Evolutionary conservation across 2,113 vertebrate species (phyloP).

Genomic region (Paralichthys olivaceus): DNA sequence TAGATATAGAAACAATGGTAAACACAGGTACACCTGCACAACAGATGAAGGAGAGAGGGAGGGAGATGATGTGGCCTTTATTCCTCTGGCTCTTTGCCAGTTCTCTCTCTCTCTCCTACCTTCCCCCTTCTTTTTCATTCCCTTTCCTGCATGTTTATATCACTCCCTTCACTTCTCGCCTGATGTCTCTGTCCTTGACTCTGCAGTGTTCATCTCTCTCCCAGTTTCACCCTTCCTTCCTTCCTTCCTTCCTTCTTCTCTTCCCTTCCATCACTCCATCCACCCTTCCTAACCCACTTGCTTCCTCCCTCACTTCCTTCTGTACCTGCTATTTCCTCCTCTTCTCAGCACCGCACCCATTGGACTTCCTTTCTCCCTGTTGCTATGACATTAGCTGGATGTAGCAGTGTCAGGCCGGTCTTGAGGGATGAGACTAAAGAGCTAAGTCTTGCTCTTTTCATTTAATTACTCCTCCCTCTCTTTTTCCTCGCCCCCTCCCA

Average conservation of each 20-base stretch:
- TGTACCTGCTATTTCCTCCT: constrained; percentile 55
- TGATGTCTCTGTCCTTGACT: constrained; percentile 69
- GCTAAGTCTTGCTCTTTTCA: constrained; percentile 79
- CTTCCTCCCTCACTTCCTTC: constrained; percentile 29
- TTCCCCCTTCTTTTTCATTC: constrained; percentile 33
- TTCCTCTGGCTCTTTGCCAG: constrained; percentile 60
- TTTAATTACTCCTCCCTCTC: constrained; percentile 72
- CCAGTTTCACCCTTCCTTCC: constrained; percentile 22
- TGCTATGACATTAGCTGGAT: constrained; percentile 81
- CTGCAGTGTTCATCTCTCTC: constrained; percentile 35
- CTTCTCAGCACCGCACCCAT: constrained; percentile 67
- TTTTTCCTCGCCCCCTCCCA: constrained; percentile 20
- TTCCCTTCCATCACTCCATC: constrained; percentile 2
- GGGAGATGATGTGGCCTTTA: constrained; percentile 57
- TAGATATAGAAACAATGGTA: constrained; percentile 75
- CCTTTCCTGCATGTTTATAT: constrained; percentile 52
- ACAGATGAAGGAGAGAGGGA: constrained; percentile 14
- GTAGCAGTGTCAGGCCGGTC: constrained; percentile 68
- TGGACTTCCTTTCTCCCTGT: constrained; percentile 73
- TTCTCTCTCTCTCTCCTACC: constrained; percentile 14
- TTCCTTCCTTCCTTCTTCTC: constrained; percentile 7
- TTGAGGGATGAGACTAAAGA: constrained; percentile 77
- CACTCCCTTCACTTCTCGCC: constrained; percentile 47
- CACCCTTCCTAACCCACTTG: constrained; percentile 19
- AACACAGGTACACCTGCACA: constrained; percentile 67